Base-by-base conservation (phyloP, 2,888 invertebrate species). In the Ormyrus rosae region DNA sequence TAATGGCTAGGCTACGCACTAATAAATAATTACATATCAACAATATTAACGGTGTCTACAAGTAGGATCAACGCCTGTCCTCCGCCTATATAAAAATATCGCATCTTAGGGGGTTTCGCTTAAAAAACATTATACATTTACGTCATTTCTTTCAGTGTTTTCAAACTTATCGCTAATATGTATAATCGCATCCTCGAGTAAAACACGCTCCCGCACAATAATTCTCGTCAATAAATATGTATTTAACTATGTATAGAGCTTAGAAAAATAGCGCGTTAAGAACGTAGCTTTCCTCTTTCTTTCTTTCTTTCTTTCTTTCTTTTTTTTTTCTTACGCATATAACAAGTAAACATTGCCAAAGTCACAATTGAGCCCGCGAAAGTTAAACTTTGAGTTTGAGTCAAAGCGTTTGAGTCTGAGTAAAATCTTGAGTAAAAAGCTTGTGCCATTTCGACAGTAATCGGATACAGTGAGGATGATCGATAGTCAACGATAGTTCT, bases 11-110 rank as follows among this genome's bases (percentile, higher is more conserved):
- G 34, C 69, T 81, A 81, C 63, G 53, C 34, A 74, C 70, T 78
- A 81, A 78, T 81, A 69, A 81, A 78, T 81, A 81, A 75, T 78
- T 78, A 77, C 78, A 78, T 65, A 78, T 78, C 48, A 78, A 81
- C 78, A 78, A 61, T 51, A 34, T 65, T 53, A 76, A 76, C 67
- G 60, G 13, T n/a, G 70, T 61, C 45, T 77, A 34, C 34, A 70
- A 51, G 61, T 4, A 68, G 6, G 34, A 46, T 68, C 13, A 8
- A 61, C 10, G 34, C 53, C 13, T 34, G 60, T 11, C 61, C 58
- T n/a, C 10, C n/a, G 11, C 13, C 48, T 45, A 34, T 73, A 78
- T 60, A 74, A 79, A 74, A 79, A 53, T 65, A 70, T 68, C 34
- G 67, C 56, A 65, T 46, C 5, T 55, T 56, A 60, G 3, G 11